Percentiles rank a stretch among this genome's conserved stretches.
Evolutionary conservation across 2,888 invertebrate species (phyloP).

Genomic region (Pterostichus madidus): DNA sequence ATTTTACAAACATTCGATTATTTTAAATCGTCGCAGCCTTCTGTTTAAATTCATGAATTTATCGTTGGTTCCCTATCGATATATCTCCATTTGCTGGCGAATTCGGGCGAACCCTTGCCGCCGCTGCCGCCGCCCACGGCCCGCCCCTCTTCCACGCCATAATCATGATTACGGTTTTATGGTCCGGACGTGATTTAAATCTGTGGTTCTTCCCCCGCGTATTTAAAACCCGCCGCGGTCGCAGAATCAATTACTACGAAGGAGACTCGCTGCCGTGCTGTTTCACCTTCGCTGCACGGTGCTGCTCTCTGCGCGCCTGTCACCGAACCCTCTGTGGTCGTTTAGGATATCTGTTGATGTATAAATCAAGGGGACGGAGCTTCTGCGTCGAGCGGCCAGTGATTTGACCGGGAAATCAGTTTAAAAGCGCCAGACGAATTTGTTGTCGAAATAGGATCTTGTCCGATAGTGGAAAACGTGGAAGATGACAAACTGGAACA

Average conservation of each 20-base stretch:
- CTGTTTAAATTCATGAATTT: conserved; percentile 67
- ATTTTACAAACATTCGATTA: conserved; percentile 61
- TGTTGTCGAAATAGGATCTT: conserved; percentile 36
- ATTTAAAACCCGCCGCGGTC: conserved; percentile 53
- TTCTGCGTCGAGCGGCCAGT: conserved; percentile 11
- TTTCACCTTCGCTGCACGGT: conserved; percentile 34
- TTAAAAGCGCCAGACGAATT: conserved; percentile 46
- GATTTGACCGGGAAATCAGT: conserved; percentile 47
- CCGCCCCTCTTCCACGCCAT: conserved; percentile 42
- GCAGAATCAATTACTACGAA: conserved; percentile 51
- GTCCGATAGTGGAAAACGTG: conserved; percentile 38
- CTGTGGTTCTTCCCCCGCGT: conserved; percentile 57
- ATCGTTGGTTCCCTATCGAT: conserved; percentile 59
- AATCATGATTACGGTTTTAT: conserved; percentile 66
- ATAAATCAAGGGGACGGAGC: conserved; percentile 48
- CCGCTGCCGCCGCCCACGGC: background rate
- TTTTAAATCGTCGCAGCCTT: conserved; percentile 66
- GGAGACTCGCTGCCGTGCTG: conserved; percentile 12
- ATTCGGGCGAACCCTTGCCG: conserved; percentile 36
- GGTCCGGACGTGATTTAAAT: conserved; percentile 66
- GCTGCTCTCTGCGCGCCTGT: conserved; percentile 1
- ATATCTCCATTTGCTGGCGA: conserved; percentile 64
- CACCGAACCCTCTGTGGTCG: conserved; percentile 12
- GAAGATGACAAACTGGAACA: conserved; percentile 34
- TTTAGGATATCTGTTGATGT: conserved; percentile 41